Conservation (phyloP, 2,113 vertebrate species). For the Trinectes maculatus region DNA sequence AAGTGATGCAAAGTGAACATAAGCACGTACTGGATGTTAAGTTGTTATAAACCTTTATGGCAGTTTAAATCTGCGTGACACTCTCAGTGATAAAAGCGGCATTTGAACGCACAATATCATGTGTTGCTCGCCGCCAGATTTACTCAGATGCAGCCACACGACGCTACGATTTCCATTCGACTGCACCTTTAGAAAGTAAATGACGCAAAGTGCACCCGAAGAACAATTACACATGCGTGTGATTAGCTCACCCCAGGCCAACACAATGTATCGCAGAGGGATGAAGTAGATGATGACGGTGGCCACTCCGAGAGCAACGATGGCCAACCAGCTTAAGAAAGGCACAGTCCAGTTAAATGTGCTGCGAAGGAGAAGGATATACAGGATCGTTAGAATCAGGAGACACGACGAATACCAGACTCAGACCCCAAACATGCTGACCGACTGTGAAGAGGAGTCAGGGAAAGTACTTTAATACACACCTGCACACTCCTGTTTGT, state of each 20-base stretch:
- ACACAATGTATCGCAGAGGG: slow-evolving; percentile 96
- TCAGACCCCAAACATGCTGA: not conserved
- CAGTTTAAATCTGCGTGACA: too few species aligned
- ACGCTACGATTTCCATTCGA: not conserved
- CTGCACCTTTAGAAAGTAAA: not conserved
- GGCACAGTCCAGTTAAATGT: slow-evolving; percentile 99
- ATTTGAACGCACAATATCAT: too few species aligned
- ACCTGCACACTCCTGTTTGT: too few species aligned
- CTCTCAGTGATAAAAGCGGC: too few species aligned
- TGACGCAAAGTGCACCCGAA: not conserved
- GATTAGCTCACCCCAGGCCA: slow-evolving; percentile 93
- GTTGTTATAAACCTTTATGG: not conserved
- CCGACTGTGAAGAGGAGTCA: slow-evolving; percentile 1
- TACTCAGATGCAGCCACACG: too few species aligned
- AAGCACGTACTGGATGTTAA: slow-evolving; percentile 5
- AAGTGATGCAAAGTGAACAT: slow-evolving; percentile 3
- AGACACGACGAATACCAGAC: slow-evolving; percentile 10
- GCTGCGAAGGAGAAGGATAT: slow-evolving; percentile 77
- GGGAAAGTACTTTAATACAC: slow-evolving; percentile 14
- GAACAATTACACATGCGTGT: not conserved
- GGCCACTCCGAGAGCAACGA: slow-evolving; percentile 87
- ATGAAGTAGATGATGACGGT: slow-evolving; percentile 92
- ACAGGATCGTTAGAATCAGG: not conserved
- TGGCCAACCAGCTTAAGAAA: slow-evolving; percentile 96
- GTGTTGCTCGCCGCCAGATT: too few species aligned